Evolutionary conservation across 2,113 vertebrate genomes (phyloP).

Genomic region (Halcyon malimbica): DNA sequence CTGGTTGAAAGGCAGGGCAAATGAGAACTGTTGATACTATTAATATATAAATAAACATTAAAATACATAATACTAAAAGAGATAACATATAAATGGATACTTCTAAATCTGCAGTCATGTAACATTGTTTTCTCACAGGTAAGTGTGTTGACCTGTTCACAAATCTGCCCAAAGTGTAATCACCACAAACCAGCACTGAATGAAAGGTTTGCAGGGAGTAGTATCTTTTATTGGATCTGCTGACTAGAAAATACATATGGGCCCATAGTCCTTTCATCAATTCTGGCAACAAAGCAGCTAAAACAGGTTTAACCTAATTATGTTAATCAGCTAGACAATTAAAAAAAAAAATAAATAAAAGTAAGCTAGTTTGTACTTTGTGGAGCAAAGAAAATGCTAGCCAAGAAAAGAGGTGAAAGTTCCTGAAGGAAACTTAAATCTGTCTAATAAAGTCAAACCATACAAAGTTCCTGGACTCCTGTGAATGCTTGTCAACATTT

Average conservation of each 20-base stretch:
- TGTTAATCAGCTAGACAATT: background rate
- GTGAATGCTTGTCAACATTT: background rate
- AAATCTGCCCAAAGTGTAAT: background rate
- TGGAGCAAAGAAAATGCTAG: background rate
- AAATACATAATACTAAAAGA: background rate
- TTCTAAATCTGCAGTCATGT: background rate
- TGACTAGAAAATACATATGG: background rate
- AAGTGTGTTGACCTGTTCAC: background rate
- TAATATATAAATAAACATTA: background rate
- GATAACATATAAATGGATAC: background rate
- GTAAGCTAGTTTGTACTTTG: background rate
- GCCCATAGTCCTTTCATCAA: background rate
- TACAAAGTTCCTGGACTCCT: background rate
- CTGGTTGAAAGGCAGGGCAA: background rate
- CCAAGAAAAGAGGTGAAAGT: background rate
- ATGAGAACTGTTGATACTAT: background rate
- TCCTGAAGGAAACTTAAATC: background rate
- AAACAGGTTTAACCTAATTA: conserved; percentile 25
- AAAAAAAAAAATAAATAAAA: background rate
- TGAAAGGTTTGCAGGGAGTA: background rate
- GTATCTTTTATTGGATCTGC: background rate
- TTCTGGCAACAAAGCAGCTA: conserved; percentile 1
- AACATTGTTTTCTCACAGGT: background rate
- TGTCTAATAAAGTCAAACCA: background rate
- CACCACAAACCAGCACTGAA: background rate